These are phyloP conservation scores for Aptenodytes forsteri DNA, from an alignment of 2,113 vertebrate genomes.

Conservation along the genomic window DNA sequence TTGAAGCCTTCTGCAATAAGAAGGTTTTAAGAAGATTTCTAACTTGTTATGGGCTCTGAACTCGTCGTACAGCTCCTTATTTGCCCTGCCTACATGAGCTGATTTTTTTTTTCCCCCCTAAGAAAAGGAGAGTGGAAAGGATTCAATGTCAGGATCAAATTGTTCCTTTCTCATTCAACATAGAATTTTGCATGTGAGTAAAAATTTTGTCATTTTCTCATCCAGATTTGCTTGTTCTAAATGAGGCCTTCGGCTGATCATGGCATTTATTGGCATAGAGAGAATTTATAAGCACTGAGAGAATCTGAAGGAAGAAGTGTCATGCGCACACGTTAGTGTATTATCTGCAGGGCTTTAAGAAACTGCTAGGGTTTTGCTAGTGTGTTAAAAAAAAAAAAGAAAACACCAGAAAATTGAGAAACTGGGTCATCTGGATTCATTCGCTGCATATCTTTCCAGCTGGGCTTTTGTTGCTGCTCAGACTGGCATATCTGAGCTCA, in stretches of 20 bases:
- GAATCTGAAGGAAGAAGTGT: background rate
- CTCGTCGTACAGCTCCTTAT: background rate
- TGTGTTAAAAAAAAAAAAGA: background rate
- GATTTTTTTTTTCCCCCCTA: background rate
- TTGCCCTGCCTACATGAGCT: background rate
- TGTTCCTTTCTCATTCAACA: background rate
- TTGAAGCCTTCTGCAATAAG: background rate
- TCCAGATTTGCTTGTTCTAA: background rate
- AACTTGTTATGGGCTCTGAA: background rate
- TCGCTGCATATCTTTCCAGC: background rate
- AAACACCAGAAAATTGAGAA: slow-evolving; percentile 9
- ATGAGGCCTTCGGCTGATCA: background rate
- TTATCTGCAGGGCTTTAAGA: slow-evolving; percentile 17
- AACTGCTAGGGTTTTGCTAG: background rate
- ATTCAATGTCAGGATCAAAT: background rate
- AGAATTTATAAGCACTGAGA: background rate
- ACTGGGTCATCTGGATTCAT: slow-evolving; percentile 55
- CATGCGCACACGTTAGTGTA: background rate
- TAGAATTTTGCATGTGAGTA: background rate
- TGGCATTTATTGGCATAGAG: background rate
- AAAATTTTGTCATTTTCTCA: background rate
- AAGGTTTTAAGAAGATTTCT: background rate
- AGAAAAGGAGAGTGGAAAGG: background rate
- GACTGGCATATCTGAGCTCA: background rate
- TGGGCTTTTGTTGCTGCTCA: slow-evolving; percentile 44